Conservation (phyloP, 2,888 invertebrate species). For the Dusona sp. region DNA sequence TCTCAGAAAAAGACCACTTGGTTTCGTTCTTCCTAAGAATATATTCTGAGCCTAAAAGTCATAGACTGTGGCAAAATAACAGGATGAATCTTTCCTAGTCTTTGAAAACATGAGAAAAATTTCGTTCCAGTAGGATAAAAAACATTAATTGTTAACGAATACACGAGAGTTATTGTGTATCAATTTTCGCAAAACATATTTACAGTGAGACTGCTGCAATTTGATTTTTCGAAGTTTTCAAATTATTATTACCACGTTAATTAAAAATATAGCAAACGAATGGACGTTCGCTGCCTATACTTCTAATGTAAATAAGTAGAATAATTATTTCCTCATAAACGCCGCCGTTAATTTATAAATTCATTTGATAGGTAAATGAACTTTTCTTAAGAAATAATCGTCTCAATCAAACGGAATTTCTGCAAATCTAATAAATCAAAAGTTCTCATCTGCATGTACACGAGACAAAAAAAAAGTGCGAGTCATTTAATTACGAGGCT, state of each 20-base stretch:
- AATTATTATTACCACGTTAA: background rate
- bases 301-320: background rate
- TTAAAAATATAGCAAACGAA: background rate
- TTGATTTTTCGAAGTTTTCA: background rate
- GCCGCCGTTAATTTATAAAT: background rate
- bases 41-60: slow-evolving; percentile 3
- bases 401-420: slow-evolving; percentile 10
- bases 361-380: background rate
- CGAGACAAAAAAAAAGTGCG: slow-evolving; percentile 39
- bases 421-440: slow-evolving; percentile 2
- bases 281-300: background rate
- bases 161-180: background rate
- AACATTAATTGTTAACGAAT: background rate
- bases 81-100: background rate
- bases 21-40: slow-evolving; percentile 36
- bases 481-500: slow-evolving; percentile 69
- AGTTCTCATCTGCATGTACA: slow-evolving; percentile 25
- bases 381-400: background rate
- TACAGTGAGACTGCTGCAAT: background rate
- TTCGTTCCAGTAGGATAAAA: background rate
- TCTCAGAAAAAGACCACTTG: slow-evolving; percentile 42
- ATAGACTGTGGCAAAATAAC: background rate
- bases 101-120: slow-evolving; percentile 9
- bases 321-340: background rate
- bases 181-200: background rate